A percentile compares a stretch with the other conserved stretches of the same genome.
phyloP scores from a whole-genome alignment of 2,113 vertebrate species.

The Asarcornis scutulata region DNA sequence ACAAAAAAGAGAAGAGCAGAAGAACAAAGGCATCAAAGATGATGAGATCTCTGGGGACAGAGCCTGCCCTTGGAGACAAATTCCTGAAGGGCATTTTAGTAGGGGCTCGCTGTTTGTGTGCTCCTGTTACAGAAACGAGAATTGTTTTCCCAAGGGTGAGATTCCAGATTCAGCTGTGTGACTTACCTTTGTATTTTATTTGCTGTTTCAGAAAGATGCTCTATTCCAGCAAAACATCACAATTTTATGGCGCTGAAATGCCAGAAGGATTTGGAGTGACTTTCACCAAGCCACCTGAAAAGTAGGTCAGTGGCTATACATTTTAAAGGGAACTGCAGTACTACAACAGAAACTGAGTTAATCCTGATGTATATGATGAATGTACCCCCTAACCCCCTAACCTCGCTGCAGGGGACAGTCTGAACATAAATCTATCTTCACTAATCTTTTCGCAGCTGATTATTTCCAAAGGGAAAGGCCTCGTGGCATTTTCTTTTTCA shows the following conservation, averaged over 20 bases:
- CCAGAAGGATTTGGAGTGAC: slow-evolving; percentile 18
- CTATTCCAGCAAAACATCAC: background rate
- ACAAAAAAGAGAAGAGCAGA: background rate
- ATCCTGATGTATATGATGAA: slow-evolving; percentile 18
- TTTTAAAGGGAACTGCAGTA: background rate
- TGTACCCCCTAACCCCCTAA: background rate
- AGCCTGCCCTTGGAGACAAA: background rate
- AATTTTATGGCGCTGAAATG: background rate
- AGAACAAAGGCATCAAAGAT: background rate
- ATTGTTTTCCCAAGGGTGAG: background rate
- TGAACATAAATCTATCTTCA: slow-evolving; percentile 30
- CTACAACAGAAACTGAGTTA: slow-evolving; percentile 29
- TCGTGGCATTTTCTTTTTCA: slow-evolving; percentile 8
- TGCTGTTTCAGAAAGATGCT: background rate
- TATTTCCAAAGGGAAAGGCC: slow-evolving; percentile 2
- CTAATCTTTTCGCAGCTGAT: slow-evolving; percentile 30
- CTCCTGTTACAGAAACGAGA: fast-evolving
- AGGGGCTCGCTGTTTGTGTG: background rate
- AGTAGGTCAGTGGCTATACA: slow-evolving; percentile 51
- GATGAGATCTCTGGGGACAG: background rate
- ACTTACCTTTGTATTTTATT: background rate
- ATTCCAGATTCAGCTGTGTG: background rate
- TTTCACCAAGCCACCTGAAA: slow-evolving; percentile 53
- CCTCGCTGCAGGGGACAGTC: slow-evolving; percentile 3
- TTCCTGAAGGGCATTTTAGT: background rate